Evolutionary conservation across 2,113 vertebrate species (phyloP).

Genomic region (Procavia capensis): DNA sequence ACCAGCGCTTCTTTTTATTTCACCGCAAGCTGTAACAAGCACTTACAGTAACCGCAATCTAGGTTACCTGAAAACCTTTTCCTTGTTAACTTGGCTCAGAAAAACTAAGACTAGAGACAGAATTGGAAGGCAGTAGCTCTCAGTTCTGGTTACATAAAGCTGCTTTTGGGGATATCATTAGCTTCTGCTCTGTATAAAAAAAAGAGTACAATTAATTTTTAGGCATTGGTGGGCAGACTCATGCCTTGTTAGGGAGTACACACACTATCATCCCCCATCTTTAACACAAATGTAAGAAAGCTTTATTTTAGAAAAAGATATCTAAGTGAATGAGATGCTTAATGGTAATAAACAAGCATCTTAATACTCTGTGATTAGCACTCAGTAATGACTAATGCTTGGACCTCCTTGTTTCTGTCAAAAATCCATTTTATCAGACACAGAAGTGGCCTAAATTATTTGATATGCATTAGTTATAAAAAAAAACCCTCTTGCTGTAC

Average conservation of each 20-base stretch:
- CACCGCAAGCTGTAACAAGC: slow-evolving; percentile 69
- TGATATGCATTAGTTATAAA: slow-evolving; percentile 75
- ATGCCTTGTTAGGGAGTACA: background rate
- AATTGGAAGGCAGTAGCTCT: slow-evolving; percentile 28
- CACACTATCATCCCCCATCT: background rate
- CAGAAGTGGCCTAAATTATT: slow-evolving; percentile 76
- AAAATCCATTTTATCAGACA: slow-evolving; percentile 76
- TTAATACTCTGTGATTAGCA: slow-evolving; percentile 76
- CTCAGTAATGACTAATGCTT: slow-evolving; percentile 63
- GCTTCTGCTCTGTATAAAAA: slow-evolving; percentile 39
- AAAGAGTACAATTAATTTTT: background rate
- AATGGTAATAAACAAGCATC: slow-evolving; percentile 69
- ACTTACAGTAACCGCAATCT: slow-evolving; percentile 69
- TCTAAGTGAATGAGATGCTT: slow-evolving; percentile 57
- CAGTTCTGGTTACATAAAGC: slow-evolving; percentile 51
- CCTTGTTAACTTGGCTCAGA: slow-evolving; percentile 69
- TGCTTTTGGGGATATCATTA: slow-evolving; percentile 29
- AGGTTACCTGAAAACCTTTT: slow-evolving; percentile 81
- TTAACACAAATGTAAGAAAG: background rate
- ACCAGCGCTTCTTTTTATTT: slow-evolving; percentile 76
- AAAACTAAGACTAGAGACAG: slow-evolving; percentile 40
- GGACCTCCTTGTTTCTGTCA: slow-evolving; percentile 68
- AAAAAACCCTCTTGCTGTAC: slow-evolving; percentile 68
- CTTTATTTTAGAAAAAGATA: slow-evolving; percentile 63
- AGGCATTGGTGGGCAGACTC: background rate